Percentiles rank a stretch among this genome's conserved stretches.
These are phyloP conservation scores for Volucella inflata DNA, from an alignment of 2,888 invertebrate species.

Conservation along the genomic window DNA sequence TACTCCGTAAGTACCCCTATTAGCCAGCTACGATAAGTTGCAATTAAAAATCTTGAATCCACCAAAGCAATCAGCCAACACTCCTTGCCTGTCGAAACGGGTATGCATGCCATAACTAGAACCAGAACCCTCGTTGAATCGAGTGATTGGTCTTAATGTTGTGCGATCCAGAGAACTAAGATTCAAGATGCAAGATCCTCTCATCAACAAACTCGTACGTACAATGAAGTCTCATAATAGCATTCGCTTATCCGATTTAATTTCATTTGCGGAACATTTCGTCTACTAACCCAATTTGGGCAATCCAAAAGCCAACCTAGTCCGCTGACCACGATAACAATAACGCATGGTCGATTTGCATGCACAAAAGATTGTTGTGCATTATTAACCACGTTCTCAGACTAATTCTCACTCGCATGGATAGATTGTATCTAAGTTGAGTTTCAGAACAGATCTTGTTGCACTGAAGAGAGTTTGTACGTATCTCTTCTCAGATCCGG, in stretches of 20 bases:
- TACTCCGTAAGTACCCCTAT: slow-evolving; percentile 34
- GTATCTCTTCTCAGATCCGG: slow-evolving; percentile 14
- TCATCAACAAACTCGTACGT: neutral
- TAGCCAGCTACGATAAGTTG: slow-evolving; percentile 25
- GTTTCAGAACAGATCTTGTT: slow-evolving; percentile 27
- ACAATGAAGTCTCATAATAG: slow-evolving; percentile 47
- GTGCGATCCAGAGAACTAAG: slow-evolving; percentile 55
- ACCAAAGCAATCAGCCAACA: slow-evolving; percentile 24
- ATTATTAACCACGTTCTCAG: slow-evolving; percentile 72
- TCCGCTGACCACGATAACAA: slow-evolving; percentile 68
- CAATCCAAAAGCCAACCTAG: slow-evolving; percentile 26
- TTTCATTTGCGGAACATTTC: slow-evolving; percentile 71
- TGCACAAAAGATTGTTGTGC: slow-evolving; percentile 61
- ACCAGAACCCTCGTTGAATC: slow-evolving; percentile 30
- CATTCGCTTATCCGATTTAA: slow-evolving; percentile 51
- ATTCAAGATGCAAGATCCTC: slow-evolving; percentile 30
- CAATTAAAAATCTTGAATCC: slow-evolving; percentile 42
- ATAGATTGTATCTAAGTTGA: slow-evolving; percentile 47
- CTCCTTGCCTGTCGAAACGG: neutral
- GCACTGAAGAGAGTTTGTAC: neutral
- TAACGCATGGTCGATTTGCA: slow-evolving; percentile 57
- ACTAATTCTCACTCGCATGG: slow-evolving; percentile 65
- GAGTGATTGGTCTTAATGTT: slow-evolving; percentile 71
- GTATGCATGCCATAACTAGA: slow-evolving; percentile 15
- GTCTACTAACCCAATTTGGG: slow-evolving; percentile 69